A percentile compares a stretch with the other conserved stretches of the same genome.
These are phyloP conservation scores for Drosophila insularis DNA, from an alignment of 1,140 invertebrate species.

Conservation along the genomic window DNA sequence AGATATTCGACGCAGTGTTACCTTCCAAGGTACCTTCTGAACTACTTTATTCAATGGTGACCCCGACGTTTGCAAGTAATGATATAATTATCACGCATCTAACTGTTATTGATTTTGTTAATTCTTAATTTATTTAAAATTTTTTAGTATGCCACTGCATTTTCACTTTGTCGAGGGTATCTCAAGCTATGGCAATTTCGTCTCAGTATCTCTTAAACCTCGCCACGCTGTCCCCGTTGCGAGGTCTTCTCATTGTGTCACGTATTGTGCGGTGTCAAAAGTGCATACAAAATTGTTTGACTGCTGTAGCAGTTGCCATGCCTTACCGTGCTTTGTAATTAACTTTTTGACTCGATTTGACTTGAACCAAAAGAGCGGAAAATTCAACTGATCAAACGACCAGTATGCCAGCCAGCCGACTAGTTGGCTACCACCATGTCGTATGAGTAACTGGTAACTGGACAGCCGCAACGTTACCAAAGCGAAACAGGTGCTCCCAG, in stretches of 20 bases:
- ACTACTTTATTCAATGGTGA: no score
- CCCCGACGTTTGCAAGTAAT: no score
- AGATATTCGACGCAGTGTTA: neutral
- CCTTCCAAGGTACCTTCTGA: no score
- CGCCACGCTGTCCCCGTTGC: neutral
- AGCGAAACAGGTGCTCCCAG: conserved; percentile 40
- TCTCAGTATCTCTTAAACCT: neutral
- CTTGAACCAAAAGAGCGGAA: conserved; percentile 45
- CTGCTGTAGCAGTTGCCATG: conserved; percentile 32
- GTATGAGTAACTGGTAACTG: conserved; percentile 51
- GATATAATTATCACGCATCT: no score
- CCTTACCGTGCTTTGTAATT: conserved; percentile 52
- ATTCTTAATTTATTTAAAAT: no score
- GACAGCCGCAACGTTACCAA: conserved; percentile 18
- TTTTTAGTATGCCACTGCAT: conserved; percentile 12
- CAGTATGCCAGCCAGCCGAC: conserved; percentile 16
- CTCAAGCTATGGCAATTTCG: conserved; percentile 16
- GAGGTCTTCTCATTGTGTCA: conserved; percentile 60
- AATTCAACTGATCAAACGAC: conserved; percentile 26
- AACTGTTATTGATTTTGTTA: no score
- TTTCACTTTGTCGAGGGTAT: conserved; percentile 26
- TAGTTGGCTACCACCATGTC: conserved; percentile 40
- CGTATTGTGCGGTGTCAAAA: conserved; percentile 69
- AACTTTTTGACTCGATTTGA: conserved; percentile 76
- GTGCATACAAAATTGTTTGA: conserved; percentile 65